Evolutionary conservation across 1,140 invertebrate genomes (phyloP), one percentile per base, ranked within the genome.

Genomic region (Drosophila pallidifrons): DNA sequence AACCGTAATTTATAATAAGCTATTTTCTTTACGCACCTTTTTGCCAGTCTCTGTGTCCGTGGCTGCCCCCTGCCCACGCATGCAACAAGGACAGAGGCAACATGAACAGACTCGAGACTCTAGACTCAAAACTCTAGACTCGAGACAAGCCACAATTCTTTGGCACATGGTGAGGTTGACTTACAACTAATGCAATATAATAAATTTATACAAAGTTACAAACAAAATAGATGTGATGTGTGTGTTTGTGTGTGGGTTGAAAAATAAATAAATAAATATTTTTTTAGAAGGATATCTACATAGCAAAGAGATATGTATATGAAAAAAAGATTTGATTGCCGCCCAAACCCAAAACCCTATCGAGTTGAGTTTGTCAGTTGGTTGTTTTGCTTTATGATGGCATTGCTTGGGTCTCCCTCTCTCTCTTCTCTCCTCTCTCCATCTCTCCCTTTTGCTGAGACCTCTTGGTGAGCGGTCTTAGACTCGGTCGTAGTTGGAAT

Each of bases 101-200:
- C 52, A 46, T 49, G 30, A 68, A 57, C 7, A 11, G 7, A 47
- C 32, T 11, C 66, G 5, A 68, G 78, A 63, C 43, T 65, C 43
- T 10, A n/a, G 15, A 54, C 68, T 65, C 75, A 73, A 35, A 58
- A 46, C 47, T 11, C 66, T 7, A 68, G 75, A 63, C 43, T 65
- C 41, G 10, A n/a, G 28, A 70, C 65, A 67, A 59, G 82, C 60
- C 79, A 54, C 66, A 79, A 70, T 55, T 67, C 52, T 54, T 52
- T 55, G 65, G 20, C 20, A 25, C 72, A 57, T 30, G 63, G 32
- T 45, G 80, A 77, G 71, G 51, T 76, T 88, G 82, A 88, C 81
- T 88, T 88, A 88, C 83, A 88, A 88, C 83, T 88, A 88, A 88
- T 89, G 83, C 85, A 88, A 88, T 87, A 87, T 89, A 87, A 87